These are phyloP conservation scores for Trichoplusia ni DNA, from an alignment of 1,140 invertebrate species.

Conservation along the genomic window DNA sequence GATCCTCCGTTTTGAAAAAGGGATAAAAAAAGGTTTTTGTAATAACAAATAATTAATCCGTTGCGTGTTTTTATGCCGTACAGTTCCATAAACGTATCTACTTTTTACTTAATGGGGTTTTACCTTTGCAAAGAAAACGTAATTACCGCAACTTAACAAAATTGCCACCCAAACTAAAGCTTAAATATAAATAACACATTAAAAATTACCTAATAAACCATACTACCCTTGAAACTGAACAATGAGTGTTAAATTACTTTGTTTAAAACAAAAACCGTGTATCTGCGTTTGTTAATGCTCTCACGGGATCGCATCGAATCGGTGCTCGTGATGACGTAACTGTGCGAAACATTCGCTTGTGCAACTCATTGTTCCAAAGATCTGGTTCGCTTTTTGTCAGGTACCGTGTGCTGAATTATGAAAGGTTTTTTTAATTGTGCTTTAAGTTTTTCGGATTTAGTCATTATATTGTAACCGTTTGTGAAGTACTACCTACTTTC, in stretches of 20 bases:
- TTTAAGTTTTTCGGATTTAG: neutral
- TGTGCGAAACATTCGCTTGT: slow-evolving; percentile 24
- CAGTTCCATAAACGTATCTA: too few species aligned
- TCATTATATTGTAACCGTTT: neutral
- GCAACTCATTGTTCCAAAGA: slow-evolving; percentile 23
- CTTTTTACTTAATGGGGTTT: too few species aligned
- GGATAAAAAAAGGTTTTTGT: too few species aligned
- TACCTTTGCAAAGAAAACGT: too few species aligned
- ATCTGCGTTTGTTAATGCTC: neutral
- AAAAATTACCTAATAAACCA: slow-evolving; percentile 18
- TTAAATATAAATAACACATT: too few species aligned
- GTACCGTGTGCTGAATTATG: slow-evolving; percentile 11
- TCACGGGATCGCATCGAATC: slow-evolving; percentile 5
- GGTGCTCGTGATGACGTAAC: slow-evolving; percentile 10
- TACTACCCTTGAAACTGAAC: slow-evolving; percentile 23
- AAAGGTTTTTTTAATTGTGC: slow-evolving; percentile 1
- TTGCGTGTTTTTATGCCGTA: too few species aligned
- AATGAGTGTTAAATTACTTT: slow-evolving; percentile 17
- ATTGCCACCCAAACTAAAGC: too few species aligned
- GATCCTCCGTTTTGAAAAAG: too few species aligned
- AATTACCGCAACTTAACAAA: too few species aligned
- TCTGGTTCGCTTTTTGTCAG: slow-evolving; percentile 28
- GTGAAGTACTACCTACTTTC: too few species aligned
- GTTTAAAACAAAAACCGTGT: slow-evolving; percentile 16
- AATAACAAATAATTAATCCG: too few species aligned